Conservation (phyloP, 2,797 vertebrate species). For the Acanthopagrus latus region DNA sequence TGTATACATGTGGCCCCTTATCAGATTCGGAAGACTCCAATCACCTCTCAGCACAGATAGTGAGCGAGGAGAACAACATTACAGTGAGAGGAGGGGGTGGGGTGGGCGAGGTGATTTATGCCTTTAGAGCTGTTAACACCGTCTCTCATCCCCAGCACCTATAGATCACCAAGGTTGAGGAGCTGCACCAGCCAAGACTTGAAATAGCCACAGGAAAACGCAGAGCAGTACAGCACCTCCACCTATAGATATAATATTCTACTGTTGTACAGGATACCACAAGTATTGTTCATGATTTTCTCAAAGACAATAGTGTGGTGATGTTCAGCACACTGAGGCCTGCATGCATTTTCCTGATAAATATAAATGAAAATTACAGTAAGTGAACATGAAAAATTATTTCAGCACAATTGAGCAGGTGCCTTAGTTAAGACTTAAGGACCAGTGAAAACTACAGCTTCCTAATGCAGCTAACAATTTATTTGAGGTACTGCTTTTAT, state of each 20-base stretch:
- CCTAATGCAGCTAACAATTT: neutral
- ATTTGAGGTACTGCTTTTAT: neutral
- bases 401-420: neutral
- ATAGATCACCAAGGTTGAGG: slow-evolving; percentile 73
- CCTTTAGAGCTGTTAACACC: slow-evolving; percentile 73
- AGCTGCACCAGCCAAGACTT: slow-evolving; percentile 61
- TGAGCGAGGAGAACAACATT: slow-evolving; percentile 68
- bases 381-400: neutral
- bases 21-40: slow-evolving; percentile 90
- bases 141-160: slow-evolving; percentile 74
- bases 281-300: neutral
- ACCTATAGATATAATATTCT: slow-evolving; percentile 33
- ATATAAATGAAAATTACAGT: neutral
- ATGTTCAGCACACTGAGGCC: neutral
- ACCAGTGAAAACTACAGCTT: neutral
- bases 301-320: neutral
- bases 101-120: slow-evolving; percentile 75
- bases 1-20: slow-evolving; percentile 88
- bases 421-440: neutral
- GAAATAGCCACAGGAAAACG: slow-evolving; percentile 61
- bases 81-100: slow-evolving; percentile 33
- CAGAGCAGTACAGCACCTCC: slow-evolving; percentile 14
- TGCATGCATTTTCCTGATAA: neutral
- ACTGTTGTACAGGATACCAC: neutral
- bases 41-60: slow-evolving; percentile 86